Conservation (phyloP, 2,113 vertebrate genomes). For the Silurus asotus region DNA sequence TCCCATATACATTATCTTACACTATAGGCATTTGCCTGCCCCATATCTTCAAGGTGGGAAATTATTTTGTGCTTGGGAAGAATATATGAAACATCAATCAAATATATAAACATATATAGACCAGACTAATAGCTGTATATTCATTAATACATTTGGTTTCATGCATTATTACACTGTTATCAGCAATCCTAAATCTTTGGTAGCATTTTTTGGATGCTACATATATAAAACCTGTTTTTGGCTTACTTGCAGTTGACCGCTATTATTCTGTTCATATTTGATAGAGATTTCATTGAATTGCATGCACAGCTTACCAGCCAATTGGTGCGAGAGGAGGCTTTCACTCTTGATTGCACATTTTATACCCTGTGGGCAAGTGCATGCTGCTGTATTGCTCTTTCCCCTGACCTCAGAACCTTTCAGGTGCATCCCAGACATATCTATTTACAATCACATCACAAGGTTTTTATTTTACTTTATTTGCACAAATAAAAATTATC, state of each 20-base stretch:
- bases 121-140: background rate
- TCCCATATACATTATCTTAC: background rate
- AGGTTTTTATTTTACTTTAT: background rate
- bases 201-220: background rate
- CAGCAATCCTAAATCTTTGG: background rate
- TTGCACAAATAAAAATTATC: too few species aligned
- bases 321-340: constrained; percentile 15
- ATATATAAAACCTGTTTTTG: background rate
- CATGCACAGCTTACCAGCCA: background rate
- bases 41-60: background rate
- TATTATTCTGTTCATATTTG: background rate
- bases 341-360: constrained; percentile 32
- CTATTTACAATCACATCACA: background rate
- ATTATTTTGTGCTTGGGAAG: background rate
- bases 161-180: background rate
- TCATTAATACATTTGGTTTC: background rate
- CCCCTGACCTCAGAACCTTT: background rate
- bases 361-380: constrained; percentile 9
- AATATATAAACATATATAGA: too few species aligned
- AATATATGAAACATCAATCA: too few species aligned
- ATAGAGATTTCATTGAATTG: constrained; percentile 6
- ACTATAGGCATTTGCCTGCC: constrained; percentile 7
- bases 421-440: background rate
- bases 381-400: background rate
- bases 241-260: background rate